A percentile compares a stretch with the other conserved stretches of the same genome.
These are phyloP conservation scores for Hetaerina americana DNA, from an alignment of 1,140 invertebrate species.

Conservation along the genomic window DNA sequence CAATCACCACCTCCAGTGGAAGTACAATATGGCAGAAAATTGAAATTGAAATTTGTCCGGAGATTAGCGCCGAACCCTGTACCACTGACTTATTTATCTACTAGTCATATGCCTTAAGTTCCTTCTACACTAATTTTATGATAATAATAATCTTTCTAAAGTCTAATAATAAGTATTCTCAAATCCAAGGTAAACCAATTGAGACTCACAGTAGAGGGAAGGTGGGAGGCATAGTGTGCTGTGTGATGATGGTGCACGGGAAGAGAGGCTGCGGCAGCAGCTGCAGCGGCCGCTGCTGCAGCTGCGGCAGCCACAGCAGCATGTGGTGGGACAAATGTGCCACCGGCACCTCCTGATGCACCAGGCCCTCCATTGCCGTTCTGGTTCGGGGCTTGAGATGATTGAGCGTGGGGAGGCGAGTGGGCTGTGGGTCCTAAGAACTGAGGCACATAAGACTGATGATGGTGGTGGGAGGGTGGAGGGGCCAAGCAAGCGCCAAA, in stretches of 20 bases:
- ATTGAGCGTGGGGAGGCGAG: background rate
- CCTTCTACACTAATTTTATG: too few species aligned
- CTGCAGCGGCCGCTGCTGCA: background rate
- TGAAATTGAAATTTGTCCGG: too few species aligned
- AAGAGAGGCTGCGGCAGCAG: conserved; percentile 4
- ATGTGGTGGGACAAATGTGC: background rate
- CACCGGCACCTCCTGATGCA: background rate
- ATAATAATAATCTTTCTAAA: too few species aligned
- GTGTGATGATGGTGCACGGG: conserved; percentile 16
- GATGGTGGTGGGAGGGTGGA: background rate
- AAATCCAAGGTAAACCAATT: too few species aligned
- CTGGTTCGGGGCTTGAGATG: background rate
- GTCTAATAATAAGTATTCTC: too few species aligned
- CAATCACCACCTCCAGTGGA: too few species aligned
- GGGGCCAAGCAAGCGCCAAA: background rate
- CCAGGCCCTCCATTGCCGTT: background rate
- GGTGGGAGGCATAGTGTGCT: background rate
- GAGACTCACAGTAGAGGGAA: background rate
- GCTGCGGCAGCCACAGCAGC: background rate
- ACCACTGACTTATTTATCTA: too few species aligned
- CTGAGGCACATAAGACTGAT: background rate
- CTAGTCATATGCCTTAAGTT: too few species aligned
- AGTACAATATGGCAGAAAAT: too few species aligned
- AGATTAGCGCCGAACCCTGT: too few species aligned
- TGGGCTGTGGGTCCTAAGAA: background rate